Base-by-base conservation (phyloP, 1,140 invertebrate genomes). In the Danaus melanippus region DNA sequence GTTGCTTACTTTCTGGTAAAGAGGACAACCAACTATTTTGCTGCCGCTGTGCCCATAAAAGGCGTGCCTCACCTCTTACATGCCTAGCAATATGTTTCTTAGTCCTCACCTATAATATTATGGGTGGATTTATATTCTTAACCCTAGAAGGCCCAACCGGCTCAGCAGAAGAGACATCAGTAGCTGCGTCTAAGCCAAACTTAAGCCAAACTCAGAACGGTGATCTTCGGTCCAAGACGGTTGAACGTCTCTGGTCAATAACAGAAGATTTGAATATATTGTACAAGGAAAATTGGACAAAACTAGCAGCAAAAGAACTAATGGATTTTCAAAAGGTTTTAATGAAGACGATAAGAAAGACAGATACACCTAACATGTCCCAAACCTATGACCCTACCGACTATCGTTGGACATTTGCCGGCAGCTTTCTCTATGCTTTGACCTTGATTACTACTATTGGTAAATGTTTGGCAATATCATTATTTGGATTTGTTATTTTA, bases 361-460 rank as follows among this genome's bases (percentile, higher is more conserved):
- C 67, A 4, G 68, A 65, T 9, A 60, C 54, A 8, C 60, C 60
- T 7, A 62, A 61, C 40, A 42, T 66, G 12, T 52, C 60, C 3
- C 15, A 46, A 9, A 51, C 69, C 32, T 71, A 70, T 61, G 58
- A 74, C 53, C 80, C 84, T 61, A 88, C 88, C 59, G 85, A 88
- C 44, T 91, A 93, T 73, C 92, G 93, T 66, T 98, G 95, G 95
- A 95, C 93, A 42, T 97, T 97, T 79, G 93, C 95, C 48, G 93
- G 94, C 41, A 95, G 95, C 63, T 95, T 98, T 82, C 90, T 98
- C 10, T 99, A 99, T 84, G 97, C 96, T 11, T 89, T 98, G 46
- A 98, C 97, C 21, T 92, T 98, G 46, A 97, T 98, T 63, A 98
- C 97, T 4, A 98, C 96, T 49, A 98, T 98, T 69, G 97, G 97